Percentiles rank a stretch among this genome's conserved stretches.
Conservation (phyloP, 2,113 vertebrate genomes). For the Percopsis transmontana region DNA sequence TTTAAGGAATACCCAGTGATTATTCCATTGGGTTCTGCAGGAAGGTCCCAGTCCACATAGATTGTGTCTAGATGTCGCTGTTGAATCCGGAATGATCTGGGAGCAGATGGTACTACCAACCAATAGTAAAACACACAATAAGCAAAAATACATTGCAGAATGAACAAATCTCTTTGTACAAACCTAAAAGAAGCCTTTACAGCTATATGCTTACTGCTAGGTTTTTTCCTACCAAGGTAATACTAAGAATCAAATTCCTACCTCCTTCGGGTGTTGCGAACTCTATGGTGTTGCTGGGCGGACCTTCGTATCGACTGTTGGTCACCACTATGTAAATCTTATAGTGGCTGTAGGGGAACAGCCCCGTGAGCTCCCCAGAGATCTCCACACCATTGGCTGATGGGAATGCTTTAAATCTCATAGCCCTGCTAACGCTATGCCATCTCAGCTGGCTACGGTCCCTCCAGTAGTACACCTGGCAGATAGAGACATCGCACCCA, state of each 20-base stretch:
- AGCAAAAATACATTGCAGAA: background rate
- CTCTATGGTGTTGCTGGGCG: constrained; percentile 87
- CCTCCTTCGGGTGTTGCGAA: constrained; percentile 96
- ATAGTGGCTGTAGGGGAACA: constrained; percentile 96
- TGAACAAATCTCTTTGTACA: background rate
- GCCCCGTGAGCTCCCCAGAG: constrained; percentile 83
- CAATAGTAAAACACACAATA: constrained; percentile 29
- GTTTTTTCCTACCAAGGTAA: background rate
- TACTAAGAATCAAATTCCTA: constrained; percentile 56
- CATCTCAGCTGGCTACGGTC: constrained; percentile 94
- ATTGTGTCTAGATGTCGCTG: constrained; percentile 91
- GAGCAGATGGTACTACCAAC: constrained; percentile 86
- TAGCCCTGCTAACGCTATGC: constrained; percentile 86
- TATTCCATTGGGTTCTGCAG: constrained; percentile 92
- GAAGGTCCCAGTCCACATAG: constrained; percentile 92
- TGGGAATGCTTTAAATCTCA: constrained; percentile 84
- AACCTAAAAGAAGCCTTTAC: background rate
- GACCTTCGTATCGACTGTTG: constrained; percentile 92
- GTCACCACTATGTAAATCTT: constrained; percentile 94
- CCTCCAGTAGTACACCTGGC: constrained; percentile 95
- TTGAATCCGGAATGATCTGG: constrained; percentile 89
- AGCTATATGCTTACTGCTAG: background rate
- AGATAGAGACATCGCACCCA: constrained; percentile 39
- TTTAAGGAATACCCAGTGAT: constrained; percentile 89
- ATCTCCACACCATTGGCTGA: constrained; percentile 75